phyloP scores from a whole-genome alignment of 2,113 vertebrate genomes.

The Ranitomeya variabilis region DNA sequence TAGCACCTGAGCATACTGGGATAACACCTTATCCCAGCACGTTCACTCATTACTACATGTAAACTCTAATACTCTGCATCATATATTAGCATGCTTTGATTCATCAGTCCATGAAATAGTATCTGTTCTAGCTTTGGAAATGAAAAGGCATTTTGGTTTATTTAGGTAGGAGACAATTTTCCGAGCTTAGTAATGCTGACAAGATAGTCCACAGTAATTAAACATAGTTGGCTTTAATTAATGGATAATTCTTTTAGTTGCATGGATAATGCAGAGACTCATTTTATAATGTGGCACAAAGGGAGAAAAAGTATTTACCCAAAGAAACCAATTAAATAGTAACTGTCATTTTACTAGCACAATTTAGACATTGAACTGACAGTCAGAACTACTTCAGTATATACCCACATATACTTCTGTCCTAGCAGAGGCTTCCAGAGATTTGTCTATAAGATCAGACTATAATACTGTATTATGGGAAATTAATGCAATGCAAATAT shows the following conservation, averaged over 20 bases:
- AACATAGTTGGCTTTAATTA: not conserved
- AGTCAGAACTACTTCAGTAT: not conserved
- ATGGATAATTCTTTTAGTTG: constrained; percentile 7
- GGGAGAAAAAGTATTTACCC: constrained; percentile 15
- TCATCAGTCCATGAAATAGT: constrained; percentile 3
- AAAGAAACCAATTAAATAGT: constrained; percentile 18
- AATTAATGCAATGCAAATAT: too few relatives aligned
- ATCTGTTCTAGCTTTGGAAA: not conserved
- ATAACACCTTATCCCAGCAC: too few relatives aligned
- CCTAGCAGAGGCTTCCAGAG: not conserved
- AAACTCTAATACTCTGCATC: not conserved
- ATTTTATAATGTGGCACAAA: not conserved
- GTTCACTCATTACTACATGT: not conserved
- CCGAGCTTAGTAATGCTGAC: not conserved
- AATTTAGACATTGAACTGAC: not conserved
- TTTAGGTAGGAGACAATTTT: not conserved
- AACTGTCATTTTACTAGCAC: constrained; percentile 4
- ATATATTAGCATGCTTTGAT: not conserved
- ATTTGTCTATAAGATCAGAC: not conserved
- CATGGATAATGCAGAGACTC: not conserved
- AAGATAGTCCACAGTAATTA: constrained; percentile 7
- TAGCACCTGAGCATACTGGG: too few relatives aligned
- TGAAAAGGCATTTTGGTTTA: not conserved
- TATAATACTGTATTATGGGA: not conserved
- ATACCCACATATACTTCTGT: not conserved